These are phyloP conservation scores for Hippocampus abdominalis DNA, from an alignment of 2,113 vertebrate genomes.

Conservation along the genomic window DNA sequence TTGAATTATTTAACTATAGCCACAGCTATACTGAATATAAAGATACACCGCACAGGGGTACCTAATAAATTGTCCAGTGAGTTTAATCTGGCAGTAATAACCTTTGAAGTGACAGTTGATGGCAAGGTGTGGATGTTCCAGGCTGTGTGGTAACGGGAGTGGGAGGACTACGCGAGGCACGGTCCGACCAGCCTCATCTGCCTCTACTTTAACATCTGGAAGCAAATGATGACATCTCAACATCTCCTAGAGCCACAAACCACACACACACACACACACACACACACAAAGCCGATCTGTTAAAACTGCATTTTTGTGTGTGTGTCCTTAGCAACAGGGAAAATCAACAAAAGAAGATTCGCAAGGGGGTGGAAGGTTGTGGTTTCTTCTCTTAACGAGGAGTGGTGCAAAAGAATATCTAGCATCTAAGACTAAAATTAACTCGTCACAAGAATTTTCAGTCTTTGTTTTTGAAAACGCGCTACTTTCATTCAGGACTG, in stretches of 20 bases:
- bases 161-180: constrained; percentile 53
- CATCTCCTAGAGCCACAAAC: constrained; percentile 52
- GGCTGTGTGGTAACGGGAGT: constrained; percentile 38
- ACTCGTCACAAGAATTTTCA: too few species aligned
- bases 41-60: background rate
- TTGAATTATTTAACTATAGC: background rate
- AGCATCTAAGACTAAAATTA: background rate
- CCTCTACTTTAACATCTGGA: constrained; percentile 57
- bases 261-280: constrained; percentile 41
- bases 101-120: constrained; percentile 34
- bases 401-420: background rate
- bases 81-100: constrained; percentile 1
- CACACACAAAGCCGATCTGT: background rate
- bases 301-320: background rate
- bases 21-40: background rate
- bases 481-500: background rate
- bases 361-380: background rate
- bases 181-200: constrained; percentile 50
- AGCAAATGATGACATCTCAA: constrained; percentile 37
- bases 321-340: background rate
- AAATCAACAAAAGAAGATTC: background rate
- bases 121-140: background rate
- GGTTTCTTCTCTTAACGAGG: background rate
- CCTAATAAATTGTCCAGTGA: background rate
- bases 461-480: background rate